Conservation (phyloP, 2,797 vertebrate genomes). For the Amphiprion clarkii region DNA sequence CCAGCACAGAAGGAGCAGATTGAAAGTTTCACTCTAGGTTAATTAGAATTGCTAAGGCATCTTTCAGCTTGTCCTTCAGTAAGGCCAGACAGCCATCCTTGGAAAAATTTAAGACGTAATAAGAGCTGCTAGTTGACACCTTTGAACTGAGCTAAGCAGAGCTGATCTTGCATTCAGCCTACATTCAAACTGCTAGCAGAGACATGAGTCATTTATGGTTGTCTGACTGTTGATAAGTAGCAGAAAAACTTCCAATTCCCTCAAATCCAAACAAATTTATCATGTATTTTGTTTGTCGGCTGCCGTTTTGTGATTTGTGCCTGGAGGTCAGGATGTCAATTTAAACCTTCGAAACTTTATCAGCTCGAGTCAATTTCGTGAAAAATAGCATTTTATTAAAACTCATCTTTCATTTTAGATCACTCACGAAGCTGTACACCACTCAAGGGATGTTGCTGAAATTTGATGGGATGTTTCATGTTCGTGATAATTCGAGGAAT, state of each 20-base stretch:
- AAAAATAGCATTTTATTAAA: conserved; percentile 41
- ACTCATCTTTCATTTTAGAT: conserved; percentile 29
- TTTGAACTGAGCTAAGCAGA: background rate
- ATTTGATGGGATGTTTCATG: conserved; percentile 37
- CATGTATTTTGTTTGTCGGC: background rate
- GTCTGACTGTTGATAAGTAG: background rate
- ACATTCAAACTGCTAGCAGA: conserved; percentile 39
- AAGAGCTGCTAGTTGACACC: conserved; percentile 3
- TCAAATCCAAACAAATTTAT: conserved; percentile 10
- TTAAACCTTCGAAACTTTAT: conserved; percentile 29
- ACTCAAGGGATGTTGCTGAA: conserved; percentile 24
- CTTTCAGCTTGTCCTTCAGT: conserved; percentile 1
- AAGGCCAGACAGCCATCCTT: background rate
- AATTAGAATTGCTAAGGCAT: background rate
- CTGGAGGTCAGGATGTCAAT: conserved; percentile 10
- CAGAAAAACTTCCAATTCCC: background rate
- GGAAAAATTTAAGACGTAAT: background rate
- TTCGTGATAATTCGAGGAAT: conserved; percentile 17
- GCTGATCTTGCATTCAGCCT: conserved; percentile 1
- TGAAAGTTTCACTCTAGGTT: background rate
- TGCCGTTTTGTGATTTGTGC: background rate
- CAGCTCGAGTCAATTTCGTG: conserved; percentile 25
- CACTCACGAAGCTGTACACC: conserved; percentile 22
- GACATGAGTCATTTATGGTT: conserved; percentile 5
- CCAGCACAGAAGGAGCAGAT: background rate